Percentiles rank a stretch among this genome's conserved stretches.
Conservation (phyloP, 2,888 invertebrate species). For the Cantharis rufa region DNA sequence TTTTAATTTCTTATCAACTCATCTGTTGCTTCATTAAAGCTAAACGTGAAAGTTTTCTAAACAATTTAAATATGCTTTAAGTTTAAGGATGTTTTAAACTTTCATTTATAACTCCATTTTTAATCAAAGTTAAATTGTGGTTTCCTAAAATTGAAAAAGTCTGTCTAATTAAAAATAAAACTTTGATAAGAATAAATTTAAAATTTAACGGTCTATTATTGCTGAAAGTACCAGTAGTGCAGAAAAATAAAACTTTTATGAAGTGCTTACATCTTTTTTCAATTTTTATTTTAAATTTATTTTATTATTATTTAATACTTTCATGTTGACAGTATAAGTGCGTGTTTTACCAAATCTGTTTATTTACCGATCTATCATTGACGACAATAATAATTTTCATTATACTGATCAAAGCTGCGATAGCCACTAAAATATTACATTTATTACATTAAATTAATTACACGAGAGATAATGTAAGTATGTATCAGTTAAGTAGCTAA, state of each 20-base stretch:
- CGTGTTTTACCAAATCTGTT: not conserved
- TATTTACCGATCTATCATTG: not conserved
- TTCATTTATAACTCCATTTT: not conserved
- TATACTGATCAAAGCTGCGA: not conserved
- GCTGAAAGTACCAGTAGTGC: not conserved
- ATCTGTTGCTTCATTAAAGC: not conserved
- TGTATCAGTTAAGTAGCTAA: not conserved
- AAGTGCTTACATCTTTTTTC: not conserved
- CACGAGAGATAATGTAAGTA: not conserved
- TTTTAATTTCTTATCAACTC: not conserved
- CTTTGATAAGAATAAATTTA: not conserved
- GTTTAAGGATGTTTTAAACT: not conserved
- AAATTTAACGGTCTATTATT: not conserved
- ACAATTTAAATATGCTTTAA: not conserved
- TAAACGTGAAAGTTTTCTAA: not conserved
- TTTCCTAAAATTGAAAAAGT: not conserved
- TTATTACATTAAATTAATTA: not conserved
- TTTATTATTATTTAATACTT: not conserved
- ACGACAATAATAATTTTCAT: not conserved
- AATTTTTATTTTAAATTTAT: not conserved
- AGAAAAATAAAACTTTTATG: not conserved
- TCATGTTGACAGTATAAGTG: not conserved
- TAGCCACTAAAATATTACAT: not conserved
- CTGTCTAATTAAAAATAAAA: not conserved
- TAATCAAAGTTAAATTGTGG: not conserved